These are phyloP conservation scores for Urocolius indicus DNA, from an alignment of 2,113 vertebrate species.

Conservation along the genomic window DNA sequence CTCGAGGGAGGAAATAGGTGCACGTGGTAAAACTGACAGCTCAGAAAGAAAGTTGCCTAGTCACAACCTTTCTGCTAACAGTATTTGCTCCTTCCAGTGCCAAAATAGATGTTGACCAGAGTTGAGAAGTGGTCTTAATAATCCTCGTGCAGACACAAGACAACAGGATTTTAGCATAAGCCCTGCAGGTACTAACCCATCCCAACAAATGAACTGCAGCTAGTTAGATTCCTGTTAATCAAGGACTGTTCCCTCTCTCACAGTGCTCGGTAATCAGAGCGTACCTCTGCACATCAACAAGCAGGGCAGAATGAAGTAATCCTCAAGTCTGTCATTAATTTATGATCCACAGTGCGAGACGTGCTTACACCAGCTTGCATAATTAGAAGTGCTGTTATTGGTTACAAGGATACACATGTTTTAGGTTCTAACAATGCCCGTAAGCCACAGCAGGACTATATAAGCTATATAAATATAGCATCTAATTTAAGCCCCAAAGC, in stretches of 20 bases:
- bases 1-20: neutral
- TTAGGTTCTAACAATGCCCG: neutral
- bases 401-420: neutral
- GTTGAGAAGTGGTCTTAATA: neutral
- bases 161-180: rapidly evolving
- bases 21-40: neutral
- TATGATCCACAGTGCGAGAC: neutral
- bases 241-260: rapidly evolving
- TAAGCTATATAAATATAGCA: rapidly evolving
- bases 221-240: neutral
- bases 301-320: neutral
- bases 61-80: neutral
- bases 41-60: neutral
- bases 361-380: neutral
- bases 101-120: neutral
- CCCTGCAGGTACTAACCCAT: neutral
- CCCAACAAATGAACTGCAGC: neutral
- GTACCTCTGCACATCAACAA: neutral
- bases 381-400: neutral
- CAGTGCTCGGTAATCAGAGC: neutral
- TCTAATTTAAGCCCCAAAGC: neutral
- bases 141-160: neutral
- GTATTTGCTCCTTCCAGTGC: rapidly evolving
- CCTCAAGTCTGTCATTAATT: neutral
- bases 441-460: neutral